Percentiles rank a stretch among this genome's conserved stretches.
These are phyloP conservation scores for Gryon sp. DNA, from an alignment of 1,140 invertebrate species.

Conservation along the genomic window DNA sequence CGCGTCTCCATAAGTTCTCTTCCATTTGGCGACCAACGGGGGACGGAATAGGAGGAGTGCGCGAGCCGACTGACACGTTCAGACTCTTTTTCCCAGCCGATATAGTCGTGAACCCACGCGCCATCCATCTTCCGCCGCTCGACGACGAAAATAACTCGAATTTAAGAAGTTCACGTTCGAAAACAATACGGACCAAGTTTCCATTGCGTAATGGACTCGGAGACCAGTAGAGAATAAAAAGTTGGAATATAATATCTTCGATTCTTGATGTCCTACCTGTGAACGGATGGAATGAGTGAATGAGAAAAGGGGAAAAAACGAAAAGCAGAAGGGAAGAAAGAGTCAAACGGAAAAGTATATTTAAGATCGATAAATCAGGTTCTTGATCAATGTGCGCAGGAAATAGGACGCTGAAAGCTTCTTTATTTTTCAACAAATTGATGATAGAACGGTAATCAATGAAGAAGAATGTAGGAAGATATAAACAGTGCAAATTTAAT, in stretches of 20 bases:
- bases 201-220: constrained; percentile 68
- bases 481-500: too few species aligned
- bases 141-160: constrained; percentile 75
- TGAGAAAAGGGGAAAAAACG: not conserved
- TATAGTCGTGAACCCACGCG: constrained; percentile 71
- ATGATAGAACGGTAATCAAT: constrained; percentile 7
- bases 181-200: constrained; percentile 71
- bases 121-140: constrained; percentile 72
- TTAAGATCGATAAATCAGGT: constrained; percentile 61
- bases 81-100: constrained; percentile 52
- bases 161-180: constrained; percentile 73
- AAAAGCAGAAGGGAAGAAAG: too few species aligned
- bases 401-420: constrained; percentile 28
- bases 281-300: too few species aligned
- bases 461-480: too few species aligned
- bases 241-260: constrained; percentile 46
- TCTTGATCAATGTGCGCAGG: constrained; percentile 16
- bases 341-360: constrained; percentile 33
- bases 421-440: constrained; percentile 14
- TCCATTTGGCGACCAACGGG: constrained; percentile 62
- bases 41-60: too few species aligned
- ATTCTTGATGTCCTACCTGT: constrained; percentile 31
- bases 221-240: constrained; percentile 36
- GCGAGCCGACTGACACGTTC: not conserved
- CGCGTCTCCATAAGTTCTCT: constrained; percentile 68